Conservation (phyloP, 2,888 invertebrate species). For the Agrochola lota region DNA sequence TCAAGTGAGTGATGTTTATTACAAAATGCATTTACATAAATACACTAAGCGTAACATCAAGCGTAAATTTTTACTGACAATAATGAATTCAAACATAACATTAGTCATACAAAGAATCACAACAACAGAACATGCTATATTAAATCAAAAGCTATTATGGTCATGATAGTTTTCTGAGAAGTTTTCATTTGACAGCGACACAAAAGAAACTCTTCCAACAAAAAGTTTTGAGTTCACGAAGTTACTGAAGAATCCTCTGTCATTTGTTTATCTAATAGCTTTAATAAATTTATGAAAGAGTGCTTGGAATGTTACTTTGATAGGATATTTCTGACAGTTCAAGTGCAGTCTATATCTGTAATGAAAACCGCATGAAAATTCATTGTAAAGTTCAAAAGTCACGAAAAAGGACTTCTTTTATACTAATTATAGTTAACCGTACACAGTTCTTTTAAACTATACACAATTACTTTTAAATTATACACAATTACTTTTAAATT, state of each 20-base stretch:
- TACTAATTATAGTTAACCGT: no score
- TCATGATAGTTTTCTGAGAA: neutral
- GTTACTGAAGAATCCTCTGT: neutral
- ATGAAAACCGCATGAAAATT: no score
- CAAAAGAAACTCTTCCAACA: constrained; percentile 10
- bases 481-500: no score
- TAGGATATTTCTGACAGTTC: no score
- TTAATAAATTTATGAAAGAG: neutral
- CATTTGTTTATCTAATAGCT: constrained; percentile 18
- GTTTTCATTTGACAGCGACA: neutral
- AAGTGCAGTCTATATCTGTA: no score
- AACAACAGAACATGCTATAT: neutral
- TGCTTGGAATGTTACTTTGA: no score
- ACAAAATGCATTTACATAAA: no score
- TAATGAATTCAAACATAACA: neutral
- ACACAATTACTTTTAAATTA: no score
- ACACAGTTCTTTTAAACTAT: no score
- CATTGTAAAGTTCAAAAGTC: no score
- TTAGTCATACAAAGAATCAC: neutral
- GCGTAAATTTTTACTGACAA: neutral
- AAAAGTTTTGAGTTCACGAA: constrained; percentile 11
- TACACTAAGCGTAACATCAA: neutral
- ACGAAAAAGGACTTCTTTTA: no score
- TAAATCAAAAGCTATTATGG: constrained; percentile 8
- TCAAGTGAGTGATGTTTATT: no score